A percentile compares a stretch with the other conserved stretches of the same genome.
These are phyloP conservation scores for Halcyon chelicuti DNA, from an alignment of 2,797 vertebrate species.

Conservation along the genomic window DNA sequence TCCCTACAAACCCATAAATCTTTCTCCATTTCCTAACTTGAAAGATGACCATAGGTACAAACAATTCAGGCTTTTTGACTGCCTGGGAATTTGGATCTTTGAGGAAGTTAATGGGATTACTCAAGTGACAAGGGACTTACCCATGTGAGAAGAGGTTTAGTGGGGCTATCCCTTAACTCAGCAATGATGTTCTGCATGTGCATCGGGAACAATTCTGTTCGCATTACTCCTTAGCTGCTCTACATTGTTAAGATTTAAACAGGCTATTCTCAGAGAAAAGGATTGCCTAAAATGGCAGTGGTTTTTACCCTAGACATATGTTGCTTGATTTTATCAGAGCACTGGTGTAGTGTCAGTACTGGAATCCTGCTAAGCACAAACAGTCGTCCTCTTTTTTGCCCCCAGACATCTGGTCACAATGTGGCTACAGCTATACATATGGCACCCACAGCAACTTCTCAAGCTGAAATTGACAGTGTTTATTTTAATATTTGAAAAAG, in stretches of 20 bases:
- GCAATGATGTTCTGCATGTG: not conserved
- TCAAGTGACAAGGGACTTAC: not conserved
- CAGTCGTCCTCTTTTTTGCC: not conserved
- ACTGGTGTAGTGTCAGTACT: not conserved
- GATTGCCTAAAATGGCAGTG: not conserved
- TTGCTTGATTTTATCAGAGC: fast-evolving
- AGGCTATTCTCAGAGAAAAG: not conserved
- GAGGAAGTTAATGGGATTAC: not conserved
- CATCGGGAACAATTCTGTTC: not conserved
- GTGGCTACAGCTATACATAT: not conserved
- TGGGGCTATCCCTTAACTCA: not conserved
- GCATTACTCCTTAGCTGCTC: not conserved
- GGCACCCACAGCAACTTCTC: not conserved
- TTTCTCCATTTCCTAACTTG: not conserved
- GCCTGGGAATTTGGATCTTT: not conserved
- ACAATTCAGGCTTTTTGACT: not conserved
- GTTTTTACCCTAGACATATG: not conserved
- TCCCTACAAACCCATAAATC: not conserved
- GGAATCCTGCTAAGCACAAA: not conserved
- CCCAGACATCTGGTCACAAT: not conserved
- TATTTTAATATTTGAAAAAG: constrained; percentile 24
- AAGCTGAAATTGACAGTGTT: not conserved
- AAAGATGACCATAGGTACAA: not conserved
- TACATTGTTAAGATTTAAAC: not conserved
- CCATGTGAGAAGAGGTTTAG: not conserved